Conservation (phyloP, 2,797 vertebrate species). For the Lithobates sylvaticus region DNA sequence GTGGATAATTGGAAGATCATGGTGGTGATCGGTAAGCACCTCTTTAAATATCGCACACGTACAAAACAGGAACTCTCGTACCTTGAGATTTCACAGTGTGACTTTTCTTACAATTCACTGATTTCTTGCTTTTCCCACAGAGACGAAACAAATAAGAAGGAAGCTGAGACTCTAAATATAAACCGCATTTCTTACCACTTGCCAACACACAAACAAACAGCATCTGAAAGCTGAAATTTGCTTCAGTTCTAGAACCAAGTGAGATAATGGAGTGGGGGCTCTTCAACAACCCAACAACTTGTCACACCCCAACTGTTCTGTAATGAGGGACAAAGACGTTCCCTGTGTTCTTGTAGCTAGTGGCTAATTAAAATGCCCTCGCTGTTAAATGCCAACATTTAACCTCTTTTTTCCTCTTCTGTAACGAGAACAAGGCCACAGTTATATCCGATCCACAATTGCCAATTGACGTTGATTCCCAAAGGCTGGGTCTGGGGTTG, state of each 20-base stretch:
- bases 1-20: background rate
- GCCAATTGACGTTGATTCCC: background rate
- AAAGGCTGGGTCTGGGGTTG: background rate
- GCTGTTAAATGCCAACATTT: background rate
- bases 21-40: background rate
- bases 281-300: background rate
- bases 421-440: background rate
- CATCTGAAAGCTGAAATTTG: background rate
- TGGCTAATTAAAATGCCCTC: background rate
- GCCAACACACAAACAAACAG: slow-evolving; percentile 9
- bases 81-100: background rate
- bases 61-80: background rate
- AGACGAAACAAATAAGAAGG: slow-evolving; percentile 23
- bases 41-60: background rate
- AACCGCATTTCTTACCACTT: slow-evolving; percentile 14
- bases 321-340: background rate
- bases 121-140: slow-evolving; percentile 12
- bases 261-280: background rate
- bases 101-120: slow-evolving; percentile 18
- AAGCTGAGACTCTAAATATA: slow-evolving; percentile 32
- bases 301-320: background rate
- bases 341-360: background rate
- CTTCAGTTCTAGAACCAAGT: background rate
- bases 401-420: background rate
- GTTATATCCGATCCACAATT: background rate